Conservation (phyloP, 2,113 vertebrate genomes). For the Henicopernis longicauda region DNA sequence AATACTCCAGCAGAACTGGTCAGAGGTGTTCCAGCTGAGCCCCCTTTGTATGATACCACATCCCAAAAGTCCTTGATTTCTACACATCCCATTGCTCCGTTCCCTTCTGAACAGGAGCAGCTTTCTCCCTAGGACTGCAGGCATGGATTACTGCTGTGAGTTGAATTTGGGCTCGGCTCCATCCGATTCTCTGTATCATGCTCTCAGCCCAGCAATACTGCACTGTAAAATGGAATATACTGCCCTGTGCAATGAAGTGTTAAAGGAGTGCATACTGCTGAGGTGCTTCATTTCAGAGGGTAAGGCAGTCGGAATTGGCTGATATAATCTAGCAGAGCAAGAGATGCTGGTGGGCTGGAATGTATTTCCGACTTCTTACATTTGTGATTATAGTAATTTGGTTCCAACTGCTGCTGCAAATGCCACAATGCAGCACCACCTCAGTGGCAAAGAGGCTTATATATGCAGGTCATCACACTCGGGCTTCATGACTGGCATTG, state of each 20-base stretch:
- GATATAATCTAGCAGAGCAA: neutral
- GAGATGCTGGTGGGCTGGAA: neutral
- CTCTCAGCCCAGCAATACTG: neutral
- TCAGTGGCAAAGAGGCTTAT: neutral
- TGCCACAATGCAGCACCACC: neutral
- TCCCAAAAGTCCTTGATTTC: neutral
- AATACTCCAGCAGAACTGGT: neutral
- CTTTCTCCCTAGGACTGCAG: neutral
- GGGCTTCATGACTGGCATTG: accelerated
- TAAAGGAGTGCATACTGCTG: accelerated
- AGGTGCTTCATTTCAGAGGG: neutral
- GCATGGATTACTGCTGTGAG: accelerated
- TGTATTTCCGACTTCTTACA: neutral
- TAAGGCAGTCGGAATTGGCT: neutral
- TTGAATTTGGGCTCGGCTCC: neutral
- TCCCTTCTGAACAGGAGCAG: neutral
- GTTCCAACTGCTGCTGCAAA: neutral
- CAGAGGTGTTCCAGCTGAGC: neutral
- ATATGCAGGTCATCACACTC: neutral
- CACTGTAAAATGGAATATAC: accelerated
- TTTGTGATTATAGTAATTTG: neutral
- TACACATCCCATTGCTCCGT: accelerated
- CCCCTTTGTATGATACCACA: neutral
- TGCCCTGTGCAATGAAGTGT: neutral
- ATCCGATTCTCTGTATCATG: accelerated